Conservation (phyloP, 2,888 invertebrate species). For the Pristionchus maxplancki region DNA sequence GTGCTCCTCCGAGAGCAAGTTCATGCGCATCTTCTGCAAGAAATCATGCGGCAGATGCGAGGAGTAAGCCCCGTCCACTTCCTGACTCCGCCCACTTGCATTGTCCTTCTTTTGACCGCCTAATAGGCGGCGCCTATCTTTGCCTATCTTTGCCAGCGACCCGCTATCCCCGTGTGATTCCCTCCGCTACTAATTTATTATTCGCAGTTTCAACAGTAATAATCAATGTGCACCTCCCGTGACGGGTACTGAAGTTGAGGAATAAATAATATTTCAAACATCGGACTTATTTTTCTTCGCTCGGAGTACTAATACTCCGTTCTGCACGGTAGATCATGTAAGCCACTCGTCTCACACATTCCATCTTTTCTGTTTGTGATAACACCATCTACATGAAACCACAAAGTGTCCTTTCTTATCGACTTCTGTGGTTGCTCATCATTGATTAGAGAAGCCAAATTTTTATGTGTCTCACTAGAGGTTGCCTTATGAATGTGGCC, state of each 20-base stretch:
- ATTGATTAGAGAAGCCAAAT: too few relatives aligned
- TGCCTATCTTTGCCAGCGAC: conserved; percentile 10
- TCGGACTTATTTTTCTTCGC: too few relatives aligned
- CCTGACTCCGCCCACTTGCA: background rate
- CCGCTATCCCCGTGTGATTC: conserved; percentile 1
- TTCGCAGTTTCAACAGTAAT: conserved; percentile 15
- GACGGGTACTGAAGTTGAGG: conserved; percentile 3
- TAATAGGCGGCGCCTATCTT: too few relatives aligned
- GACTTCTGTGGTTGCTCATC: too few relatives aligned
- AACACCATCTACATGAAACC: too few relatives aligned
- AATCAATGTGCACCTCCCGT: conserved; percentile 34
- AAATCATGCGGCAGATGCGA: conserved; percentile 63
- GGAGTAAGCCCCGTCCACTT: conserved; percentile 14
- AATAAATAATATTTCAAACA: background rate
- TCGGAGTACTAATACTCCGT: too few relatives aligned
- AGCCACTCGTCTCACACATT: too few relatives aligned
- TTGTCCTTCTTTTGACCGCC: background rate
- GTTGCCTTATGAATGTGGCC: too few relatives aligned
- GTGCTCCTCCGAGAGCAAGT: conserved; percentile 77
- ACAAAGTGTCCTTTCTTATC: too few relatives aligned
- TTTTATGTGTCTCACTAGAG: too few relatives aligned
- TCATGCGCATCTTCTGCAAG: conserved; percentile 74
- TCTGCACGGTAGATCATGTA: too few relatives aligned
- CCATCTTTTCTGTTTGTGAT: too few relatives aligned
- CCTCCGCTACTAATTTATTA: conserved; percentile 6